These are phyloP conservation scores for Paguma larvata DNA, from an alignment of 2,797 vertebrate genomes.

Conservation along the genomic window DNA sequence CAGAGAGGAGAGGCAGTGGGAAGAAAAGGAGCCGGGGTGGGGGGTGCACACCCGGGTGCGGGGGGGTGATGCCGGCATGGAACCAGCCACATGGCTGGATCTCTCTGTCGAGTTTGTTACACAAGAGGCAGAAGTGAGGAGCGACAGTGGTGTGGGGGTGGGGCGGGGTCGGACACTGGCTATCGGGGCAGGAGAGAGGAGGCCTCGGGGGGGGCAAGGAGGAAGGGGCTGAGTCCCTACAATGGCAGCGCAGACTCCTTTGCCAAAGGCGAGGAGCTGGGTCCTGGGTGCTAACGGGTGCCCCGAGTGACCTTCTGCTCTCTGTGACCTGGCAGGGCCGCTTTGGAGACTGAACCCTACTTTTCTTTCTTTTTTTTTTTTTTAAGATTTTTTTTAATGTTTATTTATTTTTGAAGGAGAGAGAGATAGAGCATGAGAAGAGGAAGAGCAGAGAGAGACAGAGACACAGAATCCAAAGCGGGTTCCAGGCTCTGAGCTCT, in stretches of 20 bases:
- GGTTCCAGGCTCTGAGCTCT: no score
- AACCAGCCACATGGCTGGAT: rapidly evolving
- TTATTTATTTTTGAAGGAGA: no score
- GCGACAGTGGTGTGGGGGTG: background rate
- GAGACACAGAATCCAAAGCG: no score
- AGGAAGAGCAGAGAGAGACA: no score
- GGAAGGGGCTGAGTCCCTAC: background rate
- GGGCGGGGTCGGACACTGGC: background rate
- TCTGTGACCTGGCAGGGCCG: background rate
- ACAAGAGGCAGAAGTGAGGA: slow-evolving; percentile 69
- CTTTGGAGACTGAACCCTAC: background rate
- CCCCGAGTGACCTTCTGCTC: rapidly evolving
- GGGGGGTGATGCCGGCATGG: rapidly evolving
- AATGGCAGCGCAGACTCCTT: rapidly evolving
- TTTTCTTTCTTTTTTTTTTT: background rate
- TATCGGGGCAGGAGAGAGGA: background rate
- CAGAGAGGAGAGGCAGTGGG: background rate
- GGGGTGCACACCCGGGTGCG: background rate
- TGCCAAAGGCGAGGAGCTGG: background rate
- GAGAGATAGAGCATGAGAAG: no score
- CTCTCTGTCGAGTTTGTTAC: background rate
- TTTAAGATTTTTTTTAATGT: no score
- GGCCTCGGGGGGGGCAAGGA: background rate
- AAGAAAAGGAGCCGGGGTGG: background rate
- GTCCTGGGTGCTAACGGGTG: background rate